These are phyloP conservation scores for Cosmopolites sordidus DNA, from an alignment of 2,888 invertebrate species.

Conservation along the genomic window DNA sequence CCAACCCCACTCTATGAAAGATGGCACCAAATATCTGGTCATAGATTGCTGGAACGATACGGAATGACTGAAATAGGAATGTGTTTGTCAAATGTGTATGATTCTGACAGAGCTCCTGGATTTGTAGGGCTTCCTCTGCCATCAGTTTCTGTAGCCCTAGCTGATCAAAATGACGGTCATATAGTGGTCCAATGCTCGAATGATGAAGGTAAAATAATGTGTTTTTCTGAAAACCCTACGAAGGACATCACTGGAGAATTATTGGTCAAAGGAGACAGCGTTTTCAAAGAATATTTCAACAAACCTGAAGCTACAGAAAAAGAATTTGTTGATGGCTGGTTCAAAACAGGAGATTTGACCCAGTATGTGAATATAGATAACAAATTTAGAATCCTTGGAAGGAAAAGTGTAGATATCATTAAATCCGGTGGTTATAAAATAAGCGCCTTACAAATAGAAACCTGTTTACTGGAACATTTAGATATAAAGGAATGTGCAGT, in stretches of 20 bases:
- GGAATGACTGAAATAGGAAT: conserved; percentile 88
- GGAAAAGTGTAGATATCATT: conserved; percentile 79
- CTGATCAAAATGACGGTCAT: conserved; percentile 37
- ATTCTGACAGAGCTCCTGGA: conserved; percentile 57
- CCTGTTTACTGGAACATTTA: conserved; percentile 69
- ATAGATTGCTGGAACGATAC: conserved; percentile 52
- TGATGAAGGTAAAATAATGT: conserved; percentile 32
- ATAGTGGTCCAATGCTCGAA: conserved; percentile 41
- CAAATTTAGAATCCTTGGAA: conserved; percentile 72
- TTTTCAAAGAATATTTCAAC: conserved; percentile 75
- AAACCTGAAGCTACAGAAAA: conserved; percentile 63
- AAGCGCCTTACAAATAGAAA: conserved; percentile 81
- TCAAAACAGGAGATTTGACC: conserved; percentile 83
- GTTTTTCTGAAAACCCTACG: conserved; percentile 29
- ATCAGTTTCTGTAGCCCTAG: conserved; percentile 60
- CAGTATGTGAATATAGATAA: conserved; percentile 54
- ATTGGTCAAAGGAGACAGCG: conserved; percentile 60
- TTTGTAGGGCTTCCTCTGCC: conserved; percentile 76
- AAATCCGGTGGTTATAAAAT: conserved; percentile 85
- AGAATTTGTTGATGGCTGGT: conserved; percentile 83
- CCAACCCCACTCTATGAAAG: conserved; percentile 65
- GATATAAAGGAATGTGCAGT: conserved; percentile 73
- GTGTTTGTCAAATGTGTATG: conserved; percentile 74
- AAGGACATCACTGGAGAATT: conserved; percentile 54
- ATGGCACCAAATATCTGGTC: conserved; percentile 80